Conservation (phyloP, 2,113 vertebrate genomes). For the Aleadryas rufinucha region DNA sequence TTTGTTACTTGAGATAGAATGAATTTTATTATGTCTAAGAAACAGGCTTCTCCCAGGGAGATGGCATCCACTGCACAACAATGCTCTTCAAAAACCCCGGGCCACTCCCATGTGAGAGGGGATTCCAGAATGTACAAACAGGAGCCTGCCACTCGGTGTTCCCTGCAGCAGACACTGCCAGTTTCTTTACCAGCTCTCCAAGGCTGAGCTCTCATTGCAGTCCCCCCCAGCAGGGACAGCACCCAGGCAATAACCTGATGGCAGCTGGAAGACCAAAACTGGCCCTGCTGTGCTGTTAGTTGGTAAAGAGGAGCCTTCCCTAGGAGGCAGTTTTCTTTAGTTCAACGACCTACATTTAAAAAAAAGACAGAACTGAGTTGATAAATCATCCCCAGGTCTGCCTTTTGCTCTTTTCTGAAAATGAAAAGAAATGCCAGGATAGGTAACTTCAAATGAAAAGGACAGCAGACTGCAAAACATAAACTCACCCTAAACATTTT, state of each 20-base stretch:
- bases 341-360: neutral
- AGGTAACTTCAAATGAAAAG: neutral
- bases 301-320: neutral
- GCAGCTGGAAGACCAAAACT: neutral
- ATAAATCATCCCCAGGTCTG: neutral
- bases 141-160: neutral
- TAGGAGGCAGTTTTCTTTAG: neutral
- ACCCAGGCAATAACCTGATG: neutral
- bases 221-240: neutral
- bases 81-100: neutral
- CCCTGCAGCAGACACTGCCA: neutral
- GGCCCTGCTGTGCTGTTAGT: neutral
- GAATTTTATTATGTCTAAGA: neutral
- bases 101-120: neutral
- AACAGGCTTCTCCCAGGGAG: neutral
- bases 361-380: neutral
- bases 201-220: neutral
- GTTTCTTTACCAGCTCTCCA: accelerated
- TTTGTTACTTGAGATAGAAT: neutral
- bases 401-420: neutral
- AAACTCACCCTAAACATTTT: neutral
- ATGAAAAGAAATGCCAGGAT: neutral
- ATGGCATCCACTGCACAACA: neutral
- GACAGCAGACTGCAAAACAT: neutral
- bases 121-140: neutral